Base-by-base conservation (phyloP, 2,113 vertebrate genomes). In the Pipa parva region DNA sequence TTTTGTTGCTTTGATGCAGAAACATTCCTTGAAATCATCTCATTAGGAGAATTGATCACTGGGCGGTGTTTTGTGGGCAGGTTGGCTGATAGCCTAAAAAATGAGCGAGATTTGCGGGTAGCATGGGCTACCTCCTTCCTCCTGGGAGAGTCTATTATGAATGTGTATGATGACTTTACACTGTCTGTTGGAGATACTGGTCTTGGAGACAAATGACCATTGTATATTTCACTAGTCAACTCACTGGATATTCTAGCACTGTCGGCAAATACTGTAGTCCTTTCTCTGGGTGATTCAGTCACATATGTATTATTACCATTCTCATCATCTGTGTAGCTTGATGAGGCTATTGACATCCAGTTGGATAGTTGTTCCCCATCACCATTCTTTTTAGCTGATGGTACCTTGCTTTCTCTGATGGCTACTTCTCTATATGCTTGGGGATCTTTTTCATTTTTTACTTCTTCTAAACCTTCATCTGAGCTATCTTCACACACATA, bases 81-180 rank as follows among this genome's bases (percentile, higher is more conserved):
- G 54, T 33, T 25, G 9, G 31, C 77, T 24, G 54, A 71, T 80
- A 24, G 82, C 26, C 64, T 81, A 74, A 15, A 66, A 60, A 54
- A 28, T 59, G 56, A 50, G 3, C 25, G 8, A 39, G 46, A 12
- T 27, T 17, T 25, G 12, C 7, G 52, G 27, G 27, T 36, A 9
- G 18, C 51, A 24, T 27, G 6, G 3, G 6, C 31, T 8, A 26
- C 1, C 4, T 39, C 46, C 31, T 64, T 66, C 11, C 85, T 82
- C 42, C 75, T 72, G 18, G 85, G 75, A 17, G 82, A 83, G 50
- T 79, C 81, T 15, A 88, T 77, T 4, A 88, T 84, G 39, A 88
- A 91, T 1, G 89, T 91, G 42, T 88, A 87, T 59, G 75, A 84
- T n/a, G 88, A 91, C 61, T 88, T 85, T 10, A 89, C 76, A 74